phyloP scores from a whole-genome alignment of 2,113 vertebrate species.

The Phyllopteryx taeniolatus region DNA sequence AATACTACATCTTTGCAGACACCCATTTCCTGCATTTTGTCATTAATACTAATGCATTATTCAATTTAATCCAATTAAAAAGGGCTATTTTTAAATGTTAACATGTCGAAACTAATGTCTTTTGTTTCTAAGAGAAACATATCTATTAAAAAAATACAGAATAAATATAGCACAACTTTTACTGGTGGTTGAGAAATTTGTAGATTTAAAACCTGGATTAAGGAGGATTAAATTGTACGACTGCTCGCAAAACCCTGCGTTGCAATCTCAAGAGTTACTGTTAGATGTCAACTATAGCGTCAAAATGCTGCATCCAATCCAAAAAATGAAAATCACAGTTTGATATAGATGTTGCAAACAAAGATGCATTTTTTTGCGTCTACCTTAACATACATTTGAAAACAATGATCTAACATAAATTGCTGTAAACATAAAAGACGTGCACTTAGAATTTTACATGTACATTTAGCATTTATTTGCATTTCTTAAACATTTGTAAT shows the following conservation, averaged over 20 bases:
- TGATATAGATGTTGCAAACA: no score
- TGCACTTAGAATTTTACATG: no score
- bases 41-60: neutral
- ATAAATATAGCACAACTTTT: neutral
- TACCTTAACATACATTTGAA: no score
- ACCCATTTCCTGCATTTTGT: neutral
- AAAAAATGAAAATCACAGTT: neutral
- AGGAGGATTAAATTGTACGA: constrained; percentile 1
- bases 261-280: constrained; percentile 41
- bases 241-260: constrained; percentile 31
- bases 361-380: no score
- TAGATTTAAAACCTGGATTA: neutral
- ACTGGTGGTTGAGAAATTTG: neutral
- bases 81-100: neutral
- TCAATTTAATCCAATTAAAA: neutral
- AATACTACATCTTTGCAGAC: neutral
- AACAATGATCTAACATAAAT: no score
- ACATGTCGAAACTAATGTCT: neutral
- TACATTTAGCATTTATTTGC: no score
- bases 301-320: neutral
- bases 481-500: no score
- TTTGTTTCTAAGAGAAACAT: neutral
- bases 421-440: no score
- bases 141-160: neutral
- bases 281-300: constrained; percentile 35